phyloP scores from a whole-genome alignment of 1,140 invertebrate species.

The Plodia interpunctella region DNA sequence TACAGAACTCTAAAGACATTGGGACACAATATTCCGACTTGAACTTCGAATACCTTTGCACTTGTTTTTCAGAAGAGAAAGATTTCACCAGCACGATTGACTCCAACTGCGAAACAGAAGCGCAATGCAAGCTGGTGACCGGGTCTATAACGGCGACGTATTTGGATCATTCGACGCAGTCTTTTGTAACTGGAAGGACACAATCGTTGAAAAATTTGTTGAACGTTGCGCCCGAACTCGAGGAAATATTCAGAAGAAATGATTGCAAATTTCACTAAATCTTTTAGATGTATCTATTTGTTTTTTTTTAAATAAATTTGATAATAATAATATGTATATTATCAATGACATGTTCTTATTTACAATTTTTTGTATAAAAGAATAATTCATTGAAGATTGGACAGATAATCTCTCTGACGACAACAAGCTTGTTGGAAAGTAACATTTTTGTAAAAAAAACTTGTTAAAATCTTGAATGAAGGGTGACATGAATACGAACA shows the following conservation, averaged over 20 bases:
- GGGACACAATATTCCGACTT: slow-evolving; percentile 49
- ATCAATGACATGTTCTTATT: too few species aligned
- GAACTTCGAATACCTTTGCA: slow-evolving; percentile 48
- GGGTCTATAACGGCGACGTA: slow-evolving; percentile 27
- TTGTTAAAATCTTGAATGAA: too few species aligned
- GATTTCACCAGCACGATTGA: background rate
- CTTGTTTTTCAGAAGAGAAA: slow-evolving; percentile 30
- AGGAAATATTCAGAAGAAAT: slow-evolving; percentile 27
- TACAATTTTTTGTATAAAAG: too few species aligned
- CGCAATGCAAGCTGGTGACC: slow-evolving; percentile 32
- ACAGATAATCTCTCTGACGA: too few species aligned
- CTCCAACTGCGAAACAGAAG: slow-evolving; percentile 9
- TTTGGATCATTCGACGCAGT: slow-evolving; percentile 19
- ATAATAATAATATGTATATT: too few species aligned
- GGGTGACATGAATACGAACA: too few species aligned
- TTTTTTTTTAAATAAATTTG: too few species aligned
- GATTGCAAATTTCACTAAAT: slow-evolving; percentile 14
- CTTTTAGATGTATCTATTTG: too few species aligned
- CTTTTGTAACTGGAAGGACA: slow-evolving; percentile 24
- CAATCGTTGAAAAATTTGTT: slow-evolving; percentile 29
- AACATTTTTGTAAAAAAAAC: too few species aligned
- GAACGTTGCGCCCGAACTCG: slow-evolving; percentile 18
- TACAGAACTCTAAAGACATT: slow-evolving; percentile 37
- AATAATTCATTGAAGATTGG: too few species aligned
- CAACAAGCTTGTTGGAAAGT: too few species aligned